Evolutionary conservation across 2,797 vertebrate genomes (phyloP).

Genomic region (Mustela erminea): DNA sequence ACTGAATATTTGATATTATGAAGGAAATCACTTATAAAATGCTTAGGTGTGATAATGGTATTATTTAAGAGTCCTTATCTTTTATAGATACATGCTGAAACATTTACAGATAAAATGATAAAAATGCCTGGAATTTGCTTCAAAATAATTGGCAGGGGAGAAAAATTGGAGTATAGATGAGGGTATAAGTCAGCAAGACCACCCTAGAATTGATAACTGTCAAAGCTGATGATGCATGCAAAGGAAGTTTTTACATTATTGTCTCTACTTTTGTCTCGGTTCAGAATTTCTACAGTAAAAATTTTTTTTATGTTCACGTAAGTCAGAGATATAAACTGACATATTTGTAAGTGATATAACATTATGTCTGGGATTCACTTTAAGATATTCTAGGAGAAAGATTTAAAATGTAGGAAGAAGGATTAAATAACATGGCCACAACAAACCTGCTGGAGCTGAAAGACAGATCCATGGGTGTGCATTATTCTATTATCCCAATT

Average conservation of each 20-base stretch:
- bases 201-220: not conserved
- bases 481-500: not conserved
- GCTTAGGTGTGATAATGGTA: not conserved
- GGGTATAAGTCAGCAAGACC: not conserved
- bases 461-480: accelerated
- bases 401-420: not conserved
- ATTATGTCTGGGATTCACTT: not conserved
- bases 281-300: not conserved
- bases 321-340: not conserved
- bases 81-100: conserved; percentile 14
- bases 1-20: not conserved
- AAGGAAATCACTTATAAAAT: not conserved
- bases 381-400: not conserved
- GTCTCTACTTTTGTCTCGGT: not conserved
- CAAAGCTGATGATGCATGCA: not conserved
- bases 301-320: not conserved
- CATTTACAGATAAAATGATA: conserved; percentile 36
- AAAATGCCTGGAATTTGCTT: conserved; percentile 12
- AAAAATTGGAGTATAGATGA: not conserved
- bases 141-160: conserved; percentile 3
- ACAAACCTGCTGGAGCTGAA: not conserved
- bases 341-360: not conserved
- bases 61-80: not conserved
- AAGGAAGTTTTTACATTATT: not conserved
- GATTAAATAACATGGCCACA: not conserved